Percentiles rank a stretch among this genome's conserved stretches.
These are phyloP conservation scores for Ellobium chinense DNA, from an alignment of 2,888 invertebrate species.

Conservation along the genomic window DNA sequence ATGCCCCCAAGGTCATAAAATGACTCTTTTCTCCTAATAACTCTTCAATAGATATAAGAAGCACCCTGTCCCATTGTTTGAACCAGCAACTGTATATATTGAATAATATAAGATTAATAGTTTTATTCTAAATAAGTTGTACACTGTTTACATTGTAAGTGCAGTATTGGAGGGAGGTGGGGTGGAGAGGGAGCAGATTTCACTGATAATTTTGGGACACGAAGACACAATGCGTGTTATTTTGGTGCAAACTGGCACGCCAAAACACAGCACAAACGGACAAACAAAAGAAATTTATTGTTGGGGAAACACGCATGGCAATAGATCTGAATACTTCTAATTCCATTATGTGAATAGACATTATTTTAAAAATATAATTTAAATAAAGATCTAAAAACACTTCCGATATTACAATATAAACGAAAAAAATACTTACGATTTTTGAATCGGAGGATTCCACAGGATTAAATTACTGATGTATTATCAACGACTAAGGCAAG, in stretches of 20 bases:
- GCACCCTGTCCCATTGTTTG: neutral
- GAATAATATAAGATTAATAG: no score
- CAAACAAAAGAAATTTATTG: neutral
- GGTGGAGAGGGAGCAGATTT: neutral
- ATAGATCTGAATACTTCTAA: neutral
- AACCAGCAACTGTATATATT: neutral
- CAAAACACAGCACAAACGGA: neutral
- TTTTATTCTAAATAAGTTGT: neutral
- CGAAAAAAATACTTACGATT: neutral
- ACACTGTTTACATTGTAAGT: neutral
- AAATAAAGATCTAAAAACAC: neutral
- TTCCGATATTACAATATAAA: neutral
- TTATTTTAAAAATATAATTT: neutral
- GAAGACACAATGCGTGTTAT: neutral
- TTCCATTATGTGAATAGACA: neutral
- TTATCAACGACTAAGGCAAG: neutral
- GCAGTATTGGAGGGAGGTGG: neutral
- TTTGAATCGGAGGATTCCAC: neutral
- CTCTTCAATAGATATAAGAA: neutral
- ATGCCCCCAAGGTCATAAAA: neutral
- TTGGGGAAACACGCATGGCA: neutral
- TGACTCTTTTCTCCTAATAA: neutral
- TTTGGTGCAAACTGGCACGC: neutral
- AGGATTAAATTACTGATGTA: neutral
- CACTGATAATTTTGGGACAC: neutral